Conservation (phyloP, 37 sponge, comb jelly and placozoan species). For the Ephydatia muelleri region DNA sequence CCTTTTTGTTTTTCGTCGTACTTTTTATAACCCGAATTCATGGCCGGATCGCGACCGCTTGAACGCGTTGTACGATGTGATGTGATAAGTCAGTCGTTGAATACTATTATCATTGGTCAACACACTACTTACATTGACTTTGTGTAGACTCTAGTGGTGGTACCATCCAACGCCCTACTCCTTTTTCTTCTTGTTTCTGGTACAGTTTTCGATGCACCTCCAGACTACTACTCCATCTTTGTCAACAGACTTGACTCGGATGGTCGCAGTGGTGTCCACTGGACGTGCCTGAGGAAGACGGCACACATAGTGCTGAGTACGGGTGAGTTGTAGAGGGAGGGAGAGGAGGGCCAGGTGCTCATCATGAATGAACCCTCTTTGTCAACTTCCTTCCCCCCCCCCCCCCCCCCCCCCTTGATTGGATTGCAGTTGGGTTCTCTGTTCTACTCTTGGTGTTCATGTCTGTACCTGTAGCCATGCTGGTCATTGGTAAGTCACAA, state of each 20-base stretch:
- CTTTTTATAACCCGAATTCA: neutral
- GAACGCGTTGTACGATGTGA: too few species aligned
- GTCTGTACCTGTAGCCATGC: slow-evolving; percentile 49
- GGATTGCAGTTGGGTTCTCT: slow-evolving; percentile 30
- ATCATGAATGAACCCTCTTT: too few species aligned
- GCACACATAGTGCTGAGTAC: slow-evolving; percentile 44
- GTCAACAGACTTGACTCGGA: slow-evolving; percentile 48
- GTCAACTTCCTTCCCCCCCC: neutral
- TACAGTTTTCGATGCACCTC: slow-evolving; percentile 27
- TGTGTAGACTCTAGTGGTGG: neutral
- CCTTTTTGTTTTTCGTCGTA: neutral
- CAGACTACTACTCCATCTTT: slow-evolving; percentile 53
- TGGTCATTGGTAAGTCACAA: slow-evolving; percentile 51
- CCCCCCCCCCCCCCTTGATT: slow-evolving; percentile 4
- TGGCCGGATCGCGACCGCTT: too few species aligned
- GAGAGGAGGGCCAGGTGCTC: neutral
- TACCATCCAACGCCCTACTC: neutral
- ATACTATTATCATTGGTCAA: neutral
- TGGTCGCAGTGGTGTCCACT: slow-evolving; percentile 16
- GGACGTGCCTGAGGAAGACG: slow-evolving; percentile 33
- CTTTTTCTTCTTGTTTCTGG: neutral
- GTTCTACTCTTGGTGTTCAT: slow-evolving; percentile 46
- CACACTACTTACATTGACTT: neutral
- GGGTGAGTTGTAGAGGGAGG: slow-evolving; percentile 11
- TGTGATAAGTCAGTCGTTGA: too few species aligned